Evolutionary conservation across 2,797 vertebrate genomes (phyloP).

Genomic region (Platalea minor): DNA sequence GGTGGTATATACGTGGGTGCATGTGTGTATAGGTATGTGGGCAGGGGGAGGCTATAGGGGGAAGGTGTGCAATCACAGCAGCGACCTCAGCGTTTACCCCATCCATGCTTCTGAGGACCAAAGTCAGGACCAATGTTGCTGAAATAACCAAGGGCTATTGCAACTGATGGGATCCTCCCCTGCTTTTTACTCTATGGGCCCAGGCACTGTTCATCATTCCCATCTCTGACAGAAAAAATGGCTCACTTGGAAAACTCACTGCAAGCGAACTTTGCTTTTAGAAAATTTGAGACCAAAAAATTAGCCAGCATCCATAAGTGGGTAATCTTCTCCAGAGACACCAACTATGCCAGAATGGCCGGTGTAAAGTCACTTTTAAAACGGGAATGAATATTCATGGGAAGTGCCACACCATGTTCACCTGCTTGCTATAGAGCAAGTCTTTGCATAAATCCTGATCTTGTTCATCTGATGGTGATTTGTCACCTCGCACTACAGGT

Average conservation of each 20-base stretch:
- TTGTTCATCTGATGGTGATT: neutral
- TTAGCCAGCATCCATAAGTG: neutral
- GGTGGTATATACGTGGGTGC: rapidly evolving
- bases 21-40: neutral
- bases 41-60: neutral
- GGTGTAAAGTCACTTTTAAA: neutral
- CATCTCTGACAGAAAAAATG: neutral
- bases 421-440: neutral
- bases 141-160: neutral
- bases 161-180: neutral
- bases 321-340: neutral
- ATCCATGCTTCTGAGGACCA: neutral
- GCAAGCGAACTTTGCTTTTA: neutral
- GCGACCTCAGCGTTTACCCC: neutral
- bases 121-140: neutral
- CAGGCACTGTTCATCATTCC: neutral
- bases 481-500: neutral
- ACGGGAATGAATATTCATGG: neutral
- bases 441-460: neutral
- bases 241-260: neutral
- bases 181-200: neutral
- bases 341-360: neutral
- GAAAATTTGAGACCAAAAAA: neutral
- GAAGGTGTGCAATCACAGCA: rapidly evolving
- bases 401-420: rapidly evolving